Evolutionary conservation across 2,888 invertebrate species (phyloP), one percentile per base, ranked within the genome.

Genomic region (Perithous albicinctus): DNA sequence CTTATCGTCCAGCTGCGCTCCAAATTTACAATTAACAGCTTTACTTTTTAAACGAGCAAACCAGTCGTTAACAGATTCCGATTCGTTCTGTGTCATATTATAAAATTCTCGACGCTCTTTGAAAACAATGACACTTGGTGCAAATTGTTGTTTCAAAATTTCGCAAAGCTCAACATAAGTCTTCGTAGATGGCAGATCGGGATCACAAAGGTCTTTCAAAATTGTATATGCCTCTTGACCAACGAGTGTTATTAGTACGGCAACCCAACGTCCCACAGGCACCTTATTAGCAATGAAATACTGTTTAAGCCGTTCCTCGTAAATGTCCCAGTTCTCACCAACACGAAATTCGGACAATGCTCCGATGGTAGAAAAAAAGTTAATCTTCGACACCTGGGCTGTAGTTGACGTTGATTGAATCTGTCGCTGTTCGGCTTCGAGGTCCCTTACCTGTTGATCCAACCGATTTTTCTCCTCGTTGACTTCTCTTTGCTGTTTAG

Each of bases 11-110:
- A 86, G 78, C 15, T 73, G 61, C 2, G 81, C 74, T 1, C 85
- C 85, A 48, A 86, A 87, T 54, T 84, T 83, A 15, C 86, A 86
- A 0, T 72, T 54, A 6, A 26, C 48, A 1, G 85, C 66, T 41
- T 84, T 61, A 85, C 81, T 87, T 86, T 90, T 88, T 84, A 90
- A 83, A 90, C 75, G 83, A 89, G 64, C 86, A 87, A 89, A 87
- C 86, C 85, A 86, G 0, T 84, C 59, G 7, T 80, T 69, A 0
- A 87, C 32, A 0, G 75, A 54, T 46, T 85, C 85, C 0, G 78
- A 56, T 6, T 85, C 89, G 66, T 80, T 85, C 83, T 88, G 88
- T 54, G 80, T 84, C 66, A 87, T 86, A 80, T 88, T 75, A 26
- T 82, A 86, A 70, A 85, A 86, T 0, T 86, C 56, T 10, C 79